A percentile compares a stretch with the other conserved stretches of the same genome.
These are phyloP conservation scores for Sesia bembeciformis DNA, from an alignment of 2,888 invertebrate genomes.

Conservation along the genomic window DNA sequence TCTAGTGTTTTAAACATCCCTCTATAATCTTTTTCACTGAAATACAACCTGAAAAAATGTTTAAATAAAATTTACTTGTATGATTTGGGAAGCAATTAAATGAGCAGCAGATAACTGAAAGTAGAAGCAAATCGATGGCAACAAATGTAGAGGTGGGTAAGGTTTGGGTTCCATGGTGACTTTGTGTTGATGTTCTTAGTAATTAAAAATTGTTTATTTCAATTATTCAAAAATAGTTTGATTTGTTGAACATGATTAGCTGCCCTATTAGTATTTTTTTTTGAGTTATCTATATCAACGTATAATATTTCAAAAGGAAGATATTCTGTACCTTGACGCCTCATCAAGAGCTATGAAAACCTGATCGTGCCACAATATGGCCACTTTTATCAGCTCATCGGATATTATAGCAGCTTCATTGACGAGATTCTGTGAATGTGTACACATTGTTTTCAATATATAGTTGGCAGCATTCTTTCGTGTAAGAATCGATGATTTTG, in stretches of 20 bases:
- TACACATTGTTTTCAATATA: conserved; percentile 95
- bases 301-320: background rate
- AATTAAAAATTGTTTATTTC: no score
- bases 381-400: conserved; percentile 96
- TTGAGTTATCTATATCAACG: background rate
- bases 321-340: conserved; percentile 77
- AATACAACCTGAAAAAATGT: conserved; percentile 81
- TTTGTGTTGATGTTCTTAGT: no score
- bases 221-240: no score
- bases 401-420: conserved; percentile 96
- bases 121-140: no score
- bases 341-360: conserved; percentile 86
- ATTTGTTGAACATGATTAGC: no score
- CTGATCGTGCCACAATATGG: conserved; percentile 99
- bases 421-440: conserved; percentile 92
- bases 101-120: background rate
- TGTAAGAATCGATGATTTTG: conserved; percentile 90
- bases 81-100: background rate
- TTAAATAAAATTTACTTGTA: background rate
- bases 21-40: conserved; percentile 95
- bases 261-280: no score
- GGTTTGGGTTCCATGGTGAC: no score
- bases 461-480: conserved; percentile 94
- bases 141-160: no score
- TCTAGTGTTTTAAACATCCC: conserved; percentile 98